Evolutionary conservation across 2,113 vertebrate species (phyloP), one percentile per base, ranked within the genome.

Genomic region (Pterophyllum scalare): DNA sequence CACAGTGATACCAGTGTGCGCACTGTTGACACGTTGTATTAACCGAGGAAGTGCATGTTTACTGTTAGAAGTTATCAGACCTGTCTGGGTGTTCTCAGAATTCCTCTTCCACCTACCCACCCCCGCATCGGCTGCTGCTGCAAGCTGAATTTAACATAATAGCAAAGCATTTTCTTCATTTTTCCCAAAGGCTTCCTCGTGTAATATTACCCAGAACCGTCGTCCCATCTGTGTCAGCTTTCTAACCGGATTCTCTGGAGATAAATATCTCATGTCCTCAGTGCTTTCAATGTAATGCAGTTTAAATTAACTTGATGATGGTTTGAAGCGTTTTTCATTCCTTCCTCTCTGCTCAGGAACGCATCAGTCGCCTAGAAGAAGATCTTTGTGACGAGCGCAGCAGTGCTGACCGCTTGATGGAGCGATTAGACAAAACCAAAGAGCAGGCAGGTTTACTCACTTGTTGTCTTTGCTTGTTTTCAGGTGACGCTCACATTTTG

Each of bases 361-460:
- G 97, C 40, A 85, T 98, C 72, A 90, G 93, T 82, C 96, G 97
- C 31, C 90, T 99, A 54, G 96, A 97, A 87, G 92, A 97, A 61
- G 97, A 97, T 79, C 95, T 99, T 52, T 95, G 95, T 58, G 98
- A 99, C 87, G 98, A 99, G 91, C 96, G 96, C 87, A 94, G 88
- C 91, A 97, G 96, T 74, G 96, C 96, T 0, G 97, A 98, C 91
- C 92, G 96, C 67, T 89, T 99, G 82, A 97, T 97, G 17, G 97
- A 98, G 59, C 95, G 97, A 88, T 94, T 99, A 75, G 91, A 95
- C 81, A 95, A 96, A 91, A 96, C 96, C 95, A 96, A 97, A 94
- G 97, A 94, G 33, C 95, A 96, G 95, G 95, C 91, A 83, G 59
- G 92, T 93, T 82, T 59, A 65, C 46, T 70, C 26, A 40, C 15